A percentile compares a stretch with the other conserved stretches of the same genome.
These are phyloP conservation scores for Pangasius sanitwongsei DNA, from an alignment of 2,797 vertebrate species.

Conservation along the genomic window DNA sequence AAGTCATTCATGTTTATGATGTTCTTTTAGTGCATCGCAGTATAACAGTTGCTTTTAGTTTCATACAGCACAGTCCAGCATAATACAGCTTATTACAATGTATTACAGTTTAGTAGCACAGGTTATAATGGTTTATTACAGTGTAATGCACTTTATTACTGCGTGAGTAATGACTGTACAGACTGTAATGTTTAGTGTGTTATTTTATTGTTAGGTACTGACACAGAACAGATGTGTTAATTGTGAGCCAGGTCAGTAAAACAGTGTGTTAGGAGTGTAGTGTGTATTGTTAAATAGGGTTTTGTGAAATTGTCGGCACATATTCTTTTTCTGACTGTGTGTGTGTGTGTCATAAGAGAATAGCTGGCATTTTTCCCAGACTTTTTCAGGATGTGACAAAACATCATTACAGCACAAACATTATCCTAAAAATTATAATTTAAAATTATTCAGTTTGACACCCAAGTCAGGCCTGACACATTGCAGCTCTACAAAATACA, in stretches of 20 bases:
- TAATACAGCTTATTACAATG: background rate
- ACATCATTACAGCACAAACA: conserved; percentile 24
- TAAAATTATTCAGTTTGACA: conserved; percentile 7
- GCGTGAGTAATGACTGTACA: background rate
- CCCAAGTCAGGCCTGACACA: conserved; percentile 1
- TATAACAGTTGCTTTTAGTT: background rate
- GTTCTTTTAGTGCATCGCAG: background rate
- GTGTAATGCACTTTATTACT: background rate
- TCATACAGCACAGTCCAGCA: background rate
- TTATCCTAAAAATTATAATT: conserved; percentile 24
- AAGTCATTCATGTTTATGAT: background rate
- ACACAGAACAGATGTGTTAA: background rate
- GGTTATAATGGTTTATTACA: background rate
- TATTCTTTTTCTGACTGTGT: background rate
- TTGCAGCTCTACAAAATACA: background rate
- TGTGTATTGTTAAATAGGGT: background rate
- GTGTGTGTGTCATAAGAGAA: background rate
- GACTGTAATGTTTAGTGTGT: background rate
- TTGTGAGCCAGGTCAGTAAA: background rate
- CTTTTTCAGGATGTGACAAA: conserved; percentile 4
- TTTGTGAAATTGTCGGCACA: background rate
- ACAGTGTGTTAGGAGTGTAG: background rate
- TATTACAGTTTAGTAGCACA: background rate
- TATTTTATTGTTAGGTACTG: background rate
- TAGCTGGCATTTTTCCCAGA: conserved; percentile 12